Percentiles rank a stretch among this genome's conserved stretches.
Conservation (phyloP, 2,888 invertebrate species). For the Auanema sp. region DNA sequence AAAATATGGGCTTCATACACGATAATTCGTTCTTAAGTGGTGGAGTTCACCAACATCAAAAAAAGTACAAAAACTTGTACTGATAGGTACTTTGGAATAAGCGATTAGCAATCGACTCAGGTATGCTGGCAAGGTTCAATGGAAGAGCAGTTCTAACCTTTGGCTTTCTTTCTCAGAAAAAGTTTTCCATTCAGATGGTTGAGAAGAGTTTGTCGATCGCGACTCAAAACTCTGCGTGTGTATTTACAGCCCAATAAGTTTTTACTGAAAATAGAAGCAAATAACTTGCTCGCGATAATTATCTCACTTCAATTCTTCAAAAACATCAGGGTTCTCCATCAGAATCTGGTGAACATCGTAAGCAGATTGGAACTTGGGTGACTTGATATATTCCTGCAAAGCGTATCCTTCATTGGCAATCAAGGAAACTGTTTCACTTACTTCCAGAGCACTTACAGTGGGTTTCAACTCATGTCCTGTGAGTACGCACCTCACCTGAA, state of each 20-base stretch:
- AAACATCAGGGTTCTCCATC: conserved; percentile 21
- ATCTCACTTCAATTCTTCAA: conserved; percentile 23
- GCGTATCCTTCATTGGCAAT: too few species aligned
- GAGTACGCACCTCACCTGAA: conserved; percentile 27
- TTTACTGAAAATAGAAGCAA: conserved; percentile 13
- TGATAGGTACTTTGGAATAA: too few species aligned
- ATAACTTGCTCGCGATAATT: too few species aligned
- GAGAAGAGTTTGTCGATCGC: conserved; percentile 23
- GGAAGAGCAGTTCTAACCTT: conserved; percentile 8
- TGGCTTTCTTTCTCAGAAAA: conserved; percentile 17
- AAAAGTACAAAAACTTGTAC: too few species aligned
- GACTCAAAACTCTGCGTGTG: conserved; percentile 23
- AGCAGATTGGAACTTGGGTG: conserved; percentile 28
- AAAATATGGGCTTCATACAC: too few species aligned
- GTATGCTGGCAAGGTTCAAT: neutral
- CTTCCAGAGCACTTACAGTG: conserved; percentile 8
- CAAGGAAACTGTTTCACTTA: neutral
- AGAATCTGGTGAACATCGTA: conserved; percentile 23
- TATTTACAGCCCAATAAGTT: conserved; percentile 24
- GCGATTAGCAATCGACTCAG: neutral
- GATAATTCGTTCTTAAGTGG: too few species aligned
- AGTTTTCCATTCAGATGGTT: conserved; percentile 25
- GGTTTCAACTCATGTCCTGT: conserved; percentile 31
- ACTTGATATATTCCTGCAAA: conserved; percentile 22
- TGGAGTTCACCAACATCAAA: too few species aligned